Conservation (phyloP, 2,113 vertebrate species). For the Tamias sibiricus region DNA sequence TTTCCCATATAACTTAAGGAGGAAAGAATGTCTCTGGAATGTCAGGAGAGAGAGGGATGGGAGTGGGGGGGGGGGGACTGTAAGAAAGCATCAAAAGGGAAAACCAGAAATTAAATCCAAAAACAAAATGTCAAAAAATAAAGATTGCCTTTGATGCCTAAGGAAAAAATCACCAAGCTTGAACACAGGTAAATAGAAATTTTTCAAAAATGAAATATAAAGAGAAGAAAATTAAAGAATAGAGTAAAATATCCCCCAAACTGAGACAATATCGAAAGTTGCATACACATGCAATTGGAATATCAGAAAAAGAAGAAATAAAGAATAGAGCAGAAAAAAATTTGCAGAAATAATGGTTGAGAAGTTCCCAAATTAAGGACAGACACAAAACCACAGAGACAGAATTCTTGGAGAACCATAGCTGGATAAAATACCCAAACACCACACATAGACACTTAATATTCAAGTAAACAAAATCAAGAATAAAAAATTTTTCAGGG, state of each 20-base stretch:
- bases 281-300: not conserved
- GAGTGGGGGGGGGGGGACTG: not conserved
- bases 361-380: not conserved
- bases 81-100: conserved; percentile 1
- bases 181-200: not conserved
- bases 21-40: not conserved
- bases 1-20: not conserved
- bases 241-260: not conserved
- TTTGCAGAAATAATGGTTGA: not conserved
- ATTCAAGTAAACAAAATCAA: not conserved
- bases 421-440: not conserved
- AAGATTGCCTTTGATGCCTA: not conserved
- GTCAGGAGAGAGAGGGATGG: no score
- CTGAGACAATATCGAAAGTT: not conserved
- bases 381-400: not conserved
- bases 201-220: not conserved
- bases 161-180: not conserved
- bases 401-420: not conserved
- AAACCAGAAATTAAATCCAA: conserved; percentile 17
- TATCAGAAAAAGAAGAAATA: not conserved
- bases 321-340: not conserved
- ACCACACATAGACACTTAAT: not conserved
- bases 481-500: not conserved
- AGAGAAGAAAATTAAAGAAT: not conserved
- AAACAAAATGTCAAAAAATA: not conserved